phyloP scores from a whole-genome alignment of 1,140 invertebrate species.

The Lucilia cuprina region DNA sequence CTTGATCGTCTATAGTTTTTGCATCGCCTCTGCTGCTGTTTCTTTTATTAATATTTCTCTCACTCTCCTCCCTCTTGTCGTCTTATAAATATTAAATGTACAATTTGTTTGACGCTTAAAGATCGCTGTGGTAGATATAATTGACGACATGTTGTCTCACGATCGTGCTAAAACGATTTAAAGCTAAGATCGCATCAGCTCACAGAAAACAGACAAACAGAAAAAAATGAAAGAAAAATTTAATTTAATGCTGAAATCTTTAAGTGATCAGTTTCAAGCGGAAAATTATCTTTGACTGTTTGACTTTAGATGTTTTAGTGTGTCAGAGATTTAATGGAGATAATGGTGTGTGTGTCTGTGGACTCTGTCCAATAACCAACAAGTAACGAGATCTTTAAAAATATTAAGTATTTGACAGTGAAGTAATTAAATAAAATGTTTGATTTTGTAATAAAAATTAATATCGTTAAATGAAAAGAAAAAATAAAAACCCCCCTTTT shows the following conservation, averaged over 20 bases:
- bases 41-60: background rate
- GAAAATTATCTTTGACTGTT: slow-evolving; percentile 34
- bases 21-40: background rate
- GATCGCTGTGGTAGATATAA: slow-evolving; percentile 59
- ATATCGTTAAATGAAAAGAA: background rate
- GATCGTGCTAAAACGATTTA: slow-evolving; percentile 61
- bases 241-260: background rate
- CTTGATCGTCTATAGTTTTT: background rate
- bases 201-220: no score
- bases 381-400: slow-evolving; percentile 20
- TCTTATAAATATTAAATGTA: background rate
- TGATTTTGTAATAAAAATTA: slow-evolving; percentile 4
- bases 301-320: slow-evolving; percentile 23
- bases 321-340: slow-evolving; percentile 13
- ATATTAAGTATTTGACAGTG: background rate
- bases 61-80: no score
- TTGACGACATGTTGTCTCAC: slow-evolving; percentile 58
- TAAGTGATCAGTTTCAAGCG: slow-evolving; percentile 27
- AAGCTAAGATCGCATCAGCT: slow-evolving; percentile 35
- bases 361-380: background rate
- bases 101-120: slow-evolving; percentile 41
- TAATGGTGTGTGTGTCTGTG: background rate
- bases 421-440: slow-evolving; percentile 12
- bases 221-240: background rate
- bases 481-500: background rate